Evolutionary conservation across 2,888 invertebrate genomes (phyloP).

Genomic region (Trilocha varians): DNA sequence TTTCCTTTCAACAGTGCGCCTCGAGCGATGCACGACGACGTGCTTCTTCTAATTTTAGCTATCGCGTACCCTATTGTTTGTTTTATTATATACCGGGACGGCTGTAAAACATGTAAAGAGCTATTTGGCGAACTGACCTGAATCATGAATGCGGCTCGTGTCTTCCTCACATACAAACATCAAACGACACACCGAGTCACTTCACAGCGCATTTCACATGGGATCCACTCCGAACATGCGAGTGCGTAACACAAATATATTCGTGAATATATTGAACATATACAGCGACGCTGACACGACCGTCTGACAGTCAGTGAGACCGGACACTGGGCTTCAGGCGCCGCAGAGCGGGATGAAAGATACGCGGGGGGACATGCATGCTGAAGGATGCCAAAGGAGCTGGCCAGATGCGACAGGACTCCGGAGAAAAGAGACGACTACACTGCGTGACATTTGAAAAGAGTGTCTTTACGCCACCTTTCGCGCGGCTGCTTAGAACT

Average conservation of each 20-base stretch:
- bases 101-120: constrained; percentile 8
- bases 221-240: constrained; percentile 46
- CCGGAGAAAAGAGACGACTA: constrained; percentile 72
- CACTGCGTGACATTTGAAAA: constrained; percentile 72
- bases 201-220: constrained; percentile 67
- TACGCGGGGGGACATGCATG: constrained; percentile 60
- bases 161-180: constrained; percentile 54
- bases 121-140: constrained; percentile 50
- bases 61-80: constrained; percentile 2
- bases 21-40: not conserved
- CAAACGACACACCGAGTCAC: constrained; percentile 53
- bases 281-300: constrained; percentile 47
- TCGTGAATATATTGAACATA: constrained; percentile 33
- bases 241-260: constrained; percentile 41
- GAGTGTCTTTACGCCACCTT: constrained; percentile 67
- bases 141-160: constrained; percentile 61
- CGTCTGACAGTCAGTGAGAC: constrained; percentile 57
- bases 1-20: not conserved
- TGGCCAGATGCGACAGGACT: constrained; percentile 70
- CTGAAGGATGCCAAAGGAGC: constrained; percentile 71
- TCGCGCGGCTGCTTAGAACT: constrained; percentile 16
- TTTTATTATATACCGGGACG: not conserved
- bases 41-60: constrained; percentile 1
- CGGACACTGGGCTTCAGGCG: constrained; percentile 67
- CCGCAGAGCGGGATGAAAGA: constrained; percentile 67